A percentile compares a stretch with the other conserved stretches of the same genome.
Conservation (phyloP, 2,888 invertebrate species). For the Pyralis farinalis region DNA sequence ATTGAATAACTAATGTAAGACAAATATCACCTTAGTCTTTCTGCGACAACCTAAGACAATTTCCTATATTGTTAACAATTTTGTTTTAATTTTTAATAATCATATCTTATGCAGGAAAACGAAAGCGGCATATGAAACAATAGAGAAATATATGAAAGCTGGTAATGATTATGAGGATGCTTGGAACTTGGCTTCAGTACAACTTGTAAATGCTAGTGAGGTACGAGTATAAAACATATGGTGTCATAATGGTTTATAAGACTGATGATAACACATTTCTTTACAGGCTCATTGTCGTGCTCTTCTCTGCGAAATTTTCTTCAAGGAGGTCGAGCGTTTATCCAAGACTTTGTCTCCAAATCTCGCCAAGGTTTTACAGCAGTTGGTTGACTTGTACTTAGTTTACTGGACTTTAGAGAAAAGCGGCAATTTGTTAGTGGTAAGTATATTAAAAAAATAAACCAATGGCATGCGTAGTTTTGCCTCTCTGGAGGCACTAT, state of each 20-base stretch:
- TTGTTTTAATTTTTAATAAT: too few species aligned
- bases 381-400: constrained; percentile 89
- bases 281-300: constrained; percentile 91
- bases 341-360: constrained; percentile 76
- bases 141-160: constrained; percentile 78
- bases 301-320: constrained; percentile 88
- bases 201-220: constrained; percentile 90
- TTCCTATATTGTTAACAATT: too few species aligned
- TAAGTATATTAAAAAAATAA: too few species aligned
- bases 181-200: constrained; percentile 92
- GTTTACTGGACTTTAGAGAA: constrained; percentile 87
- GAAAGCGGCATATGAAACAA: constrained; percentile 40
- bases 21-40: too few species aligned
- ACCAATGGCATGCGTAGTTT: too few species aligned
- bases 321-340: constrained; percentile 74
- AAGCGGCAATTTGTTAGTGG: constrained; percentile 89
- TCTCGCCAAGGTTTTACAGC: constrained; percentile 82
- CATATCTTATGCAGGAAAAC: constrained; percentile 47
- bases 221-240: constrained; percentile 74
- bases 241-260: too few species aligned
- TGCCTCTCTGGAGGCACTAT: too few species aligned
- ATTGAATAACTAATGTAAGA: too few species aligned
- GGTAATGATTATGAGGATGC: constrained; percentile 88
- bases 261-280: too few species aligned
- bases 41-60: too few species aligned